These are phyloP conservation scores for Regulus satrapa DNA, from an alignment of 2,113 vertebrate species.

Conservation along the genomic window DNA sequence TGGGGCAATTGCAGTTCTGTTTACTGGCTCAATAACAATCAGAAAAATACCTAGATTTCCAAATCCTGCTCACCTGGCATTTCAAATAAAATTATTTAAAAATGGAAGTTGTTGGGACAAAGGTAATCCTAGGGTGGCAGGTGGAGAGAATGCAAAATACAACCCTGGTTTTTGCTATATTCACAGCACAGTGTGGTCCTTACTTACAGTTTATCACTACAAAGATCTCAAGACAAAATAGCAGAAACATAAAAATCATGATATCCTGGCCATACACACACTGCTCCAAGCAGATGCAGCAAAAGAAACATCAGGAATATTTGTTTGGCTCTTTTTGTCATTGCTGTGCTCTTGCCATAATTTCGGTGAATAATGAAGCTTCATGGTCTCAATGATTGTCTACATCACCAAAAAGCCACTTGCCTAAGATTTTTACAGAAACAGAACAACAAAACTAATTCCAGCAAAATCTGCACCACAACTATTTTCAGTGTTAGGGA, in stretches of 20 bases:
- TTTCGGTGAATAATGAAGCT: neutral
- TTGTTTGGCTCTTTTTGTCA: neutral
- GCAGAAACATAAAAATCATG: neutral
- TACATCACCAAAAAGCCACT: conserved; percentile 22
- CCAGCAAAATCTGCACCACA: neutral
- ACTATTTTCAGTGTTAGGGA: neutral
- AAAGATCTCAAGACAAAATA: neutral
- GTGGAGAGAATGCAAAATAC: neutral
- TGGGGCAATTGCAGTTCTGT: neutral
- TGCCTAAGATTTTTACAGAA: neutral
- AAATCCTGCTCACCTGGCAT: neutral
- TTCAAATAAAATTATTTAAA: neutral
- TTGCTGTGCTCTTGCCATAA: neutral
- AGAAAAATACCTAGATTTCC: neutral
- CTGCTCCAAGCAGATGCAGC: neutral
- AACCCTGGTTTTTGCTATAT: neutral
- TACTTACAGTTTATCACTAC: neutral
- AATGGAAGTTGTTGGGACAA: neutral
- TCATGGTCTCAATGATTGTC: neutral
- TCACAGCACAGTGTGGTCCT: neutral
- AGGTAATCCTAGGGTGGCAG: neutral
- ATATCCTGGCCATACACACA: neutral
- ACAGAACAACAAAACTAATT: conserved; percentile 14
- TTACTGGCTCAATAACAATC: neutral
- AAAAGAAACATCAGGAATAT: neutral